Percentiles rank a stretch among this genome's conserved stretches.
These are phyloP conservation scores for Sebastes cheni DNA, from an alignment of 2,797 vertebrate species.

Conservation along the genomic window DNA sequence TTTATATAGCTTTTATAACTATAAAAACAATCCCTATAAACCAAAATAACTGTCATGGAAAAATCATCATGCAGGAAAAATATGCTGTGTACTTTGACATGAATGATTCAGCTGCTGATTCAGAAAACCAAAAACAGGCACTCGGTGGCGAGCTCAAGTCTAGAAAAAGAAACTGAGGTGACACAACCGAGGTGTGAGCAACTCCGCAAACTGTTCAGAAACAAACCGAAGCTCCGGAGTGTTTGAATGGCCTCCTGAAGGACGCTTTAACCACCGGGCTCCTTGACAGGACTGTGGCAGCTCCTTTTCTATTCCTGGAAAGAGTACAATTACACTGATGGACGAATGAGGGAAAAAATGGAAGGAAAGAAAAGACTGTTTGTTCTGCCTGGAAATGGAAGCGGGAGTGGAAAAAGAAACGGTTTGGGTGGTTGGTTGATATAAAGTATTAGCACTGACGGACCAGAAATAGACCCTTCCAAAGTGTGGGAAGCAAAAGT, in stretches of 20 bases:
- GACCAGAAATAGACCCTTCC: slow-evolving; percentile 50
- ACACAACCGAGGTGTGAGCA: slow-evolving; percentile 41
- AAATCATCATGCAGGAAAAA: neutral
- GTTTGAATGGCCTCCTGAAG: slow-evolving; percentile 53
- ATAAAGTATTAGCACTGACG: slow-evolving; percentile 42
- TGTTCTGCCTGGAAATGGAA: slow-evolving; percentile 67
- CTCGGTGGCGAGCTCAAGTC: neutral
- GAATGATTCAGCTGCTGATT: slow-evolving; percentile 6
- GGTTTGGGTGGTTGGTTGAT: slow-evolving; percentile 45
- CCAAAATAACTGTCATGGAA: neutral
- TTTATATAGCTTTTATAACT: neutral
- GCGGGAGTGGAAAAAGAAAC: slow-evolving; percentile 44
- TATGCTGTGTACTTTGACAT: neutral
- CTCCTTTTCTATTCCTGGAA: slow-evolving; percentile 77
- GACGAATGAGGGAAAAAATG: slow-evolving; percentile 68
- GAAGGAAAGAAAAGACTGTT: slow-evolving; percentile 68
- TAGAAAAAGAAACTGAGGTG: slow-evolving; percentile 5
- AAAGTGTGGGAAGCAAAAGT: slow-evolving; percentile 23
- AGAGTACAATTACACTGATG: slow-evolving; percentile 75
- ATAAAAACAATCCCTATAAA: neutral
- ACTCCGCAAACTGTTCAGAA: slow-evolving; percentile 20
- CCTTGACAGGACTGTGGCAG: slow-evolving; percentile 68
- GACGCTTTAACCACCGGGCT: slow-evolving; percentile 69
- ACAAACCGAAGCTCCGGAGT: slow-evolving; percentile 9
- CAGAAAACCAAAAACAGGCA: neutral